Evolutionary conservation across 2,797 vertebrate genomes (phyloP), one percentile per base, ranked within the genome.

Genomic region (Helarctos malayanus): DNA sequence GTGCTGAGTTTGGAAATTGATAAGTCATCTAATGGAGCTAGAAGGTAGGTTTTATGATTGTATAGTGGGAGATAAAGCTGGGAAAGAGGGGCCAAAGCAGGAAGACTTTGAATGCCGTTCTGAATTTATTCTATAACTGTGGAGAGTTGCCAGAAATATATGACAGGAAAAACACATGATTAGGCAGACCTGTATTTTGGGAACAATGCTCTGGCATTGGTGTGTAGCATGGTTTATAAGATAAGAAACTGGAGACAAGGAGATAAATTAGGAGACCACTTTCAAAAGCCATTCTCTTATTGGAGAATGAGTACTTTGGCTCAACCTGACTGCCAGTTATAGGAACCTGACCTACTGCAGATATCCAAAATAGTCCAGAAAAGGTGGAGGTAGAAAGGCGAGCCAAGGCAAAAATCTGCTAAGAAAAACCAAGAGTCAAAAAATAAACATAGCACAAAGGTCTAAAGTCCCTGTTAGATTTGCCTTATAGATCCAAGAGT

Each of bases 271-370:
- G 69, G n/a, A 59, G 7, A 27, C 21, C 19, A 78, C 29, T 85
- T 95, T 95, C 85, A 90, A 80, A 92, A 92, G 23, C 4, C 23
- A 68, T 59, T 78, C 61, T 92, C 49, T 92, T 57, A 68, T 3
- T 63, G 19, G 61, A 32, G 10, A 95, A 79, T 83, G 19, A 83
- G 18, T 82, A 52, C 73, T 23, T 73, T 96, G 73, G 80, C 61
- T 91, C 45, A 87, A 54, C 25, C 32, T 84, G 63, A 54, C 13
- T 93, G 13, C 35, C 35, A 73, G 14, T 13, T 69, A 32, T 52
- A 65, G 18, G 32, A 94, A 61, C 7, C 38, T 89, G 68, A 32
- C 57, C 57, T 56, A 54, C 13, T n/a, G 16, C 47, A 29, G 25
- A 56, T 78, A 93, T 45, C 13, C 89, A 92, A 29, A 41, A 35